Evolutionary conservation across 2,113 vertebrate genomes (phyloP).

Genomic region (Pogona vitticeps): DNA sequence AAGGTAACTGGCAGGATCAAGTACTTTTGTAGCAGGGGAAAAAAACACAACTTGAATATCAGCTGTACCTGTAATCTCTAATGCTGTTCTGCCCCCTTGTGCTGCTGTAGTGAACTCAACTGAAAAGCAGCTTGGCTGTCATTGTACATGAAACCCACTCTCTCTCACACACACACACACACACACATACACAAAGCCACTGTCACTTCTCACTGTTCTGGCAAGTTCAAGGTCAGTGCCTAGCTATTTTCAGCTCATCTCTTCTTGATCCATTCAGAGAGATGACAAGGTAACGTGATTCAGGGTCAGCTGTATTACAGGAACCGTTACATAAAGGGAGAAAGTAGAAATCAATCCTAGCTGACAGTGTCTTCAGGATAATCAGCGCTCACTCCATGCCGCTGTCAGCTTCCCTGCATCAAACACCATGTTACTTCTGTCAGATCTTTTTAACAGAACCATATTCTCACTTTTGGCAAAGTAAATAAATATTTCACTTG

Average conservation of each 20-base stretch:
- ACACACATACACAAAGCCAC: slow-evolving; percentile 55
- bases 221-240: slow-evolving; percentile 92
- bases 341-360: slow-evolving; percentile 92
- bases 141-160: slow-evolving; percentile 49
- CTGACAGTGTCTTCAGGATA: slow-evolving; percentile 98
- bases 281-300: slow-evolving; percentile 96
- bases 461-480: slow-evolving; percentile 79
- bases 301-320: slow-evolving; percentile 94
- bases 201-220: slow-evolving; percentile 79
- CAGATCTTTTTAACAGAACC: slow-evolving; percentile 81
- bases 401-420: slow-evolving; percentile 82
- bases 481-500: slow-evolving; percentile 75
- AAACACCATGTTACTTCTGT: slow-evolving; percentile 83
- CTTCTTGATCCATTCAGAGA: slow-evolving; percentile 88
- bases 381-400: slow-evolving; percentile 86
- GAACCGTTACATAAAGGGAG: slow-evolving; percentile 87
- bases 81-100: slow-evolving; percentile 91
- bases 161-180: slow-evolving; percentile 28
- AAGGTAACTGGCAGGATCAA: slow-evolving; percentile 23
- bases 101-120: slow-evolving; percentile 71
- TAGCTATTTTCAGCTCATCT: slow-evolving; percentile 96
- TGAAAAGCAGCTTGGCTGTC: slow-evolving; percentile 63
- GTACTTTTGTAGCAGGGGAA: slow-evolving; percentile 20
- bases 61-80: slow-evolving; percentile 77
- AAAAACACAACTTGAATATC: background rate